phyloP scores from a whole-genome alignment of 2,888 invertebrate genomes.

The Autographa pulchrina region DNA sequence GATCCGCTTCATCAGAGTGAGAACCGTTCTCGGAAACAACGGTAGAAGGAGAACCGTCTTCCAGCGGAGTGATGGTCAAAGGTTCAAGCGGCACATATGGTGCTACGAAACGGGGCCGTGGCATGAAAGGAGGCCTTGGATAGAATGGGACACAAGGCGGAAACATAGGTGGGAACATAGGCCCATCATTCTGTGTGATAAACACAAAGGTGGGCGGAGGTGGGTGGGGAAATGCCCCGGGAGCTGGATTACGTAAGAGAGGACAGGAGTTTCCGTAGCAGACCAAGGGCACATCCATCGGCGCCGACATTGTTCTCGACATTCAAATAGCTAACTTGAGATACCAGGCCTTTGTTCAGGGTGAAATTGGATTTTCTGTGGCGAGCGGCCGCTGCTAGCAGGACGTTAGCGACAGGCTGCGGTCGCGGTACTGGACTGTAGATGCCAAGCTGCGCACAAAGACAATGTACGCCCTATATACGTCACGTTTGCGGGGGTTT shows the following conservation, averaged over 20 bases:
- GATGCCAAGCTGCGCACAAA: conserved; percentile 1
- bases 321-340: not conserved
- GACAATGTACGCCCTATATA: not conserved
- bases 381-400: not conserved
- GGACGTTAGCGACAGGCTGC: not conserved
- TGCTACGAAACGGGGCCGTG: not conserved
- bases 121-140: conserved; percentile 19
- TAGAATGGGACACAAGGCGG: conserved; percentile 7
- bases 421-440: not conserved
- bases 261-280: not conserved
- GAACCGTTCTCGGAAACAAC: not conserved
- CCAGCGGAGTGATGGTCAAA: not conserved
- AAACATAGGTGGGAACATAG: not conserved
- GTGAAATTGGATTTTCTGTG: not conserved
- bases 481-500: not conserved
- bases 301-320: not conserved
- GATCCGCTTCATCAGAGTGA: not conserved
- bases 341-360: not conserved
- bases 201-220: not conserved
- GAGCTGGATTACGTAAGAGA: not conserved
- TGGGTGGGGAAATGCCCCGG: not conserved
- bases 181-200: not conserved
- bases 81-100: not conserved
- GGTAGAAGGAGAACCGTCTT: not conserved
- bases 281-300: not conserved